phyloP scores from a whole-genome alignment of 2,797 vertebrate species.

The Scolopax bukidnonensis region DNA sequence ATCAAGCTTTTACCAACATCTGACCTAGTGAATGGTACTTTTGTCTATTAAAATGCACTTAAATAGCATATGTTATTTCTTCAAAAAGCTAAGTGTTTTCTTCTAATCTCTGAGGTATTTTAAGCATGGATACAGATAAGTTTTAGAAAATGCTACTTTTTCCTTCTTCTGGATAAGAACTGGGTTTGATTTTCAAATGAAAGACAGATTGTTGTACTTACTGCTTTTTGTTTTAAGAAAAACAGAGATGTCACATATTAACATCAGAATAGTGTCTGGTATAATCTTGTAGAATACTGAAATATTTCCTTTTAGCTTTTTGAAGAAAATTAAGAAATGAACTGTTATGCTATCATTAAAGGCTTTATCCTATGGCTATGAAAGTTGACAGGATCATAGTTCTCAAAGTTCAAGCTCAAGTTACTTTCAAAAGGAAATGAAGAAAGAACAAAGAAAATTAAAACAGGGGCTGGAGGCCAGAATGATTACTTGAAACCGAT shows the following conservation, averaged over 20 bases:
- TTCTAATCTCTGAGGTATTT: not conserved
- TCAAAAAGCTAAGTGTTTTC: not conserved
- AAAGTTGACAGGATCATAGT: not conserved
- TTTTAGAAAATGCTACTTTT: not conserved
- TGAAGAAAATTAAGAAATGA: constrained; percentile 19
- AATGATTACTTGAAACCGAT: not conserved
- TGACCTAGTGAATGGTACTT: constrained; percentile 11
- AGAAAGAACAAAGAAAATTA: not conserved
- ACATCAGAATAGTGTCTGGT: not conserved
- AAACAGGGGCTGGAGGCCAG: not conserved
- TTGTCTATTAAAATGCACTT: constrained; percentile 16
- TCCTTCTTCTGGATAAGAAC: not conserved
- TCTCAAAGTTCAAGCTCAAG: constrained; percentile 8
- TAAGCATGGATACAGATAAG: not conserved
- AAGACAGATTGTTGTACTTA: not conserved
- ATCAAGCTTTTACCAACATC: constrained; percentile 1
- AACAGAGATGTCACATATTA: not conserved
- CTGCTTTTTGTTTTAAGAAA: not conserved
- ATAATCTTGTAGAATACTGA: not conserved
- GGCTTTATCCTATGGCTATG: not conserved
- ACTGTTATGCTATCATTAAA: not conserved
- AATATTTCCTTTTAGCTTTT: not conserved
- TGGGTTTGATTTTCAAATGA: constrained; percentile 5
- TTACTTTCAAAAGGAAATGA: constrained; percentile 8
- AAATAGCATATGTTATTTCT: not conserved